A percentile compares a stretch with the other conserved stretches of the same genome.
phyloP scores from a whole-genome alignment of 2,797 vertebrate species.

The Peromyscus attwateri region DNA sequence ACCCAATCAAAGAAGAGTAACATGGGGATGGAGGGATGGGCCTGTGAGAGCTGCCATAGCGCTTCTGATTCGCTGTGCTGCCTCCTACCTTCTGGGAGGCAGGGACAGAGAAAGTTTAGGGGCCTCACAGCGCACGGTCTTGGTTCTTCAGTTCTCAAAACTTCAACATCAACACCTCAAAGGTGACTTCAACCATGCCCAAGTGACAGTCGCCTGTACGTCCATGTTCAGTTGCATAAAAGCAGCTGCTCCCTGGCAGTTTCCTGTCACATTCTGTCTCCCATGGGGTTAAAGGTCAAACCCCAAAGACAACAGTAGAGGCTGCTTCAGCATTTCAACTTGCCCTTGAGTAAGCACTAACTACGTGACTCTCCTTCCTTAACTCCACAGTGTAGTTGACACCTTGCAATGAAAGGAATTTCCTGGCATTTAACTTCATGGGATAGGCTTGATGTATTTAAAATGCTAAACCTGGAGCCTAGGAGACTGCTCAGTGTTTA shows the following conservation, averaged over 20 bases:
- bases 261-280: not conserved
- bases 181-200: not conserved
- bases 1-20: not conserved
- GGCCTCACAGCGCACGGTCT: not conserved
- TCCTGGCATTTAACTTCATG: conserved; percentile 3
- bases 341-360: not conserved
- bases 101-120: not conserved
- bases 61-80: not conserved
- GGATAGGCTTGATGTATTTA: not conserved
- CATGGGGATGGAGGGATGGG: accelerated
- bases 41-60: accelerated
- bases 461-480: not conserved
- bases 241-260: not conserved
- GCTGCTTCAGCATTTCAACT: not conserved
- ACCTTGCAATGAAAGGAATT: not conserved
- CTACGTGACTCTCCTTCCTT: not conserved
- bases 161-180: not conserved
- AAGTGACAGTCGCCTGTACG: not conserved
- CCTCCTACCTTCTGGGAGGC: not conserved
- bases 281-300: not conserved
- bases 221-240: not conserved
- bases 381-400: not conserved
- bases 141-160: not conserved
- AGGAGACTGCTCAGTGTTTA: not conserved
- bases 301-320: not conserved